Evolutionary conservation across 2,113 vertebrate species (phyloP), one percentile per base, ranked within the genome.

Genomic region (Pelecanoides urinatrix): DNA sequence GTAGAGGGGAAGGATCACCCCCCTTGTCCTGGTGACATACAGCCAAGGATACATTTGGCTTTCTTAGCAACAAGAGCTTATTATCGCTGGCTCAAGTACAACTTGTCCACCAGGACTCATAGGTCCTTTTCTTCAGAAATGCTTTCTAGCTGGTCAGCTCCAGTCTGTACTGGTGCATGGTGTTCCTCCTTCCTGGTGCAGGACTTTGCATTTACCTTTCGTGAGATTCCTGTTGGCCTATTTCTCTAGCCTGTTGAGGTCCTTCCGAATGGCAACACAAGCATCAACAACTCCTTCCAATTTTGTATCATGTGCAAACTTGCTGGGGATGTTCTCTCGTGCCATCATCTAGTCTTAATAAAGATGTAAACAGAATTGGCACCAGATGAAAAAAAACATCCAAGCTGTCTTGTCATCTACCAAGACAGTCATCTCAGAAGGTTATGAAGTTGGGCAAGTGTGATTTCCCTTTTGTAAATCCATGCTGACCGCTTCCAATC

Each of bases 91-190:
- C 45, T 77, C 19, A 42, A 16, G 4, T 73, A 16, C 14, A 61
- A 14, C 38, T 61, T 56, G 8, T 36, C 26, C 17, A 20, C 26
- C 11, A 29, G 8, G 11, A 80, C 16, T n/a, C 19, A 21, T 7
- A 71, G 23, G 6, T 75, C 25, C 6, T 85, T 68, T 92, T 61
- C n/a, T 74, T 50, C 40, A 56, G 19, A 76, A 27, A 63, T 73
- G 10, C 32, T 49, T 68, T 84, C 12, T 68, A 58, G 27, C 17
- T 74, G 15, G 20, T 74, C 40, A 82, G 1, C 30, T 89, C 44
- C n/a, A n/a, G 30, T 0, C 21, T 76, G 22, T 47, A 17, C 14
- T 47, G 77, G 25, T 55, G 18, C 49, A 13, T 0, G 0, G 19
- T 36, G 17, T 0, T 86, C 21, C 49, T 90, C 18, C 18, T 72